A percentile compares a stretch with the other conserved stretches of the same genome.
Evolutionary conservation across 2,113 vertebrate species (phyloP).

Genomic region (Piprites chloris): DNA sequence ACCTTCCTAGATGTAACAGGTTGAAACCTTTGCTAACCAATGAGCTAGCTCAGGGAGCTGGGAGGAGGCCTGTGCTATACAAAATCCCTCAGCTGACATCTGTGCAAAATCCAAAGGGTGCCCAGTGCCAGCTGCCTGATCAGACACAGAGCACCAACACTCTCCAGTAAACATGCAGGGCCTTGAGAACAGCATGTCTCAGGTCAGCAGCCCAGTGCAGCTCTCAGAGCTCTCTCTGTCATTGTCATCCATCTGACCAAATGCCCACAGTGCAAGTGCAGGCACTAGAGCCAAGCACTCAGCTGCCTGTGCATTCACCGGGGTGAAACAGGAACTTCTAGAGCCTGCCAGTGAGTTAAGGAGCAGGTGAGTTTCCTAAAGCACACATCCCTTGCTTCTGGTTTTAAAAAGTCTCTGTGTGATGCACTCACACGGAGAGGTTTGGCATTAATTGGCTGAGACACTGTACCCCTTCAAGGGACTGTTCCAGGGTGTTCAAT

Average conservation of each 20-base stretch:
- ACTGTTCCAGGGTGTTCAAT: neutral
- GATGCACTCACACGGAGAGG: neutral
- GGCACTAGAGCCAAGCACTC: neutral
- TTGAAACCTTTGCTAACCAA: conserved; percentile 67
- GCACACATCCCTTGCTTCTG: neutral
- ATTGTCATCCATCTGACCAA: neutral
- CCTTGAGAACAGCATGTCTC: neutral
- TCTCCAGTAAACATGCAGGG: conserved; percentile 47
- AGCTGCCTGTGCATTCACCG: neutral
- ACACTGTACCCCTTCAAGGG: neutral
- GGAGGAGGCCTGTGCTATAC: conserved; percentile 18
- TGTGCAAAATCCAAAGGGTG: conserved; percentile 38
- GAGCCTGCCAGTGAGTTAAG: neutral
- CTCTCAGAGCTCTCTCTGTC: neutral
- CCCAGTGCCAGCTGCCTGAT: conserved; percentile 50
- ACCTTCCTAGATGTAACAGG: conserved; percentile 49
- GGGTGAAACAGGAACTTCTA: neutral
- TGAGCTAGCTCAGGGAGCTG: neutral
- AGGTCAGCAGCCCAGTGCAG: neutral
- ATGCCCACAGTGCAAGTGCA: rapidly evolving
- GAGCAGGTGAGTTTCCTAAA: neutral
- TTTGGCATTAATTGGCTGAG: neutral
- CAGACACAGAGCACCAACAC: conserved; percentile 47
- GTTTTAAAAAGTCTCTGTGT: neutral
- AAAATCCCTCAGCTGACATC: conserved; percentile 54